Base-by-base conservation (phyloP, 2,113 vertebrate species). In the Trachemys scripta region DNA sequence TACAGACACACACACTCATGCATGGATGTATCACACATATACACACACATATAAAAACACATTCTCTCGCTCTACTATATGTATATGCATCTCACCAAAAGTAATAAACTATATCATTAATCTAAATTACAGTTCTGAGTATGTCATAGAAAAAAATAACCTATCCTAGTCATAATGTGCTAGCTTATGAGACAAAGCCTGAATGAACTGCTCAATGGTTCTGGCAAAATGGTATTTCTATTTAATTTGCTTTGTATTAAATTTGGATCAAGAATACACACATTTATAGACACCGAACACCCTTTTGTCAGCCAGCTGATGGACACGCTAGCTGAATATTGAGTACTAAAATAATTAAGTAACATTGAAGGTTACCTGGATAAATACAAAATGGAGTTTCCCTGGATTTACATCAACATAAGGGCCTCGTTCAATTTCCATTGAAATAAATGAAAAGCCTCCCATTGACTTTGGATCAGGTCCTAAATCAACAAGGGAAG, bases 101-200 rank as follows among this genome's bases (percentile, higher is more conserved):
- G 50, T 88, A 95, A 80, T 84, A 97, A 97, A 93, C 94, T 89
- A 93, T 80, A 91, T 87, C 90, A 95, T 94, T 93, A 94, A 56
- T 82, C 87, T 78, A 97, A 95, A 96, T 96, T 96, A 82, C 22
- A 95, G 92, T 87, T 94, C 92, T 94, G 80, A 56, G 20, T 88
- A 59, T 91, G 76, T 90, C 91, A 90, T 50, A 95, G 78, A 94
- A 97, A 96, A 92, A 93, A 90, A 90, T 81, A 95, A 93, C 75
- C 91, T 87, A 50, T 85, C 42, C 89, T 80, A 96, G 76, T 59
- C 82, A 57, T 47, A 76, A 47, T 13, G 31, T 81, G 82, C 80
- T 69, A 94, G 92, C 80, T 87, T 90, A 95, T 93, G 85, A 94
- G 90, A 96, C 91, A 87, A 95, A 94, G 82, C 57, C 84, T 93